Evolutionary conservation across 2,888 invertebrate genomes (phyloP).

Genomic region (Podotricha telesiphe): DNA sequence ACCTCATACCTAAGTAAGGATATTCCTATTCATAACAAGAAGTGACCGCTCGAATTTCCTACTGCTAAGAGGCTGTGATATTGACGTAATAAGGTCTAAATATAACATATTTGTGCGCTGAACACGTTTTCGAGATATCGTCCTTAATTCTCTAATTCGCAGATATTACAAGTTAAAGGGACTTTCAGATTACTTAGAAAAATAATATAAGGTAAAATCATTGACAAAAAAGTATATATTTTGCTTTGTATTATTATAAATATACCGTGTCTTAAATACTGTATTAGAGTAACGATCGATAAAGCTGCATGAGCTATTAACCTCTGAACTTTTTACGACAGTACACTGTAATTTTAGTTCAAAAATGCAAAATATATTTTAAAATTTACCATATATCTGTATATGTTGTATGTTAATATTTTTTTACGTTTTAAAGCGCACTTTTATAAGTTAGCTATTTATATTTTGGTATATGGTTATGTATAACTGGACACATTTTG

Average conservation of each 20-base stretch:
- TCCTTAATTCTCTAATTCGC: constrained; percentile 20
- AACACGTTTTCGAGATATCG: constrained; percentile 26
- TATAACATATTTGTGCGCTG: constrained; percentile 19
- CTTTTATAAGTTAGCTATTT: no score
- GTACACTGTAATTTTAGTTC: not conserved
- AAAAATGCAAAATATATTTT: not conserved
- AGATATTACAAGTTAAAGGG: constrained; percentile 19
- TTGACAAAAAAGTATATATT: not conserved
- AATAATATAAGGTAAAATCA: not conserved
- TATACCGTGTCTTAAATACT: no score
- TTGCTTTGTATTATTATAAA: no score
- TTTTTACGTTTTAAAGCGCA: no score
- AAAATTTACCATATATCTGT: not conserved
- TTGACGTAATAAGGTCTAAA: constrained; percentile 17
- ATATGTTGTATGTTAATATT: no score
- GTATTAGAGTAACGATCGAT: no score
- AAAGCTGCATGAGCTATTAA: not conserved
- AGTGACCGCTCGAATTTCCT: constrained; percentile 11
- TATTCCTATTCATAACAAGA: constrained; percentile 13
- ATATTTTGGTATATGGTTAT: no score
- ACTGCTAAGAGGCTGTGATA: constrained; percentile 3
- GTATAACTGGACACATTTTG: no score
- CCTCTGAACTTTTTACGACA: not conserved
- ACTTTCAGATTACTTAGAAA: constrained; percentile 15
- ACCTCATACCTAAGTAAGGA: not conserved